Evolutionary conservation across 2,113 vertebrate genomes (phyloP).

Genomic region (Rhombomys opimus): DNA sequence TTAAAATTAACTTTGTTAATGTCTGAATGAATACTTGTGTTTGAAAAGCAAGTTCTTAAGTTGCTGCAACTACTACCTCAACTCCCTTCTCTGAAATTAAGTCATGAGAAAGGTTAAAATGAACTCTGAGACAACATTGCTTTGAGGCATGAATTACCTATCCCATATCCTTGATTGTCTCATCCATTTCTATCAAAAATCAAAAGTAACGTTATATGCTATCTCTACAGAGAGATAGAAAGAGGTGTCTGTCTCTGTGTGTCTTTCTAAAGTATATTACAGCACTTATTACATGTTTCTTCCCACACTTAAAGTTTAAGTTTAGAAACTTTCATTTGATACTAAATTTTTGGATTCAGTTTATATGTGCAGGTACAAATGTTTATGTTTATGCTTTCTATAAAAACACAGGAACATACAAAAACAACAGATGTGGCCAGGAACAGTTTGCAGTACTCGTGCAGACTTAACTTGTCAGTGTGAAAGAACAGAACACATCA

Average conservation of each 20-base stretch:
- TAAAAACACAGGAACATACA: not conserved
- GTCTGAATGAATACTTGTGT: constrained; percentile 67
- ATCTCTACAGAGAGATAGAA: not conserved
- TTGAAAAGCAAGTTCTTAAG: constrained; percentile 16
- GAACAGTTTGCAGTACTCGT: not conserved
- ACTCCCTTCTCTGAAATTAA: constrained; percentile 18
- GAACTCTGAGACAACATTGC: not conserved
- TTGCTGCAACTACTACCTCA: constrained; percentile 10
- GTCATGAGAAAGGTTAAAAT: not conserved
- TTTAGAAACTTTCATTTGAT: constrained; percentile 24
- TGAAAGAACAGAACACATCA: not conserved
- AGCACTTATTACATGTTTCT: not conserved
- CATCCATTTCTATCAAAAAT: not conserved
- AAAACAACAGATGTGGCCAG: not conserved
- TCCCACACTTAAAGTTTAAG: not conserved
- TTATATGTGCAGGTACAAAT: not conserved
- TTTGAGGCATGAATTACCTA: not conserved
- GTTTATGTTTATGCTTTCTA: not conserved
- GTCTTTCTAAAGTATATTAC: not conserved
- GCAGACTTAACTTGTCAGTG: not conserved
- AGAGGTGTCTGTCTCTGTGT: not conserved
- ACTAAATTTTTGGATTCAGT: not conserved
- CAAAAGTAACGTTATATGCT: not conserved
- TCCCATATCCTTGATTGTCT: not conserved
- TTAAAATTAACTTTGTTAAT: constrained; percentile 85